Conservation (phyloP, 2,888 invertebrate species). For the Ditylenchus weischeri region DNA sequence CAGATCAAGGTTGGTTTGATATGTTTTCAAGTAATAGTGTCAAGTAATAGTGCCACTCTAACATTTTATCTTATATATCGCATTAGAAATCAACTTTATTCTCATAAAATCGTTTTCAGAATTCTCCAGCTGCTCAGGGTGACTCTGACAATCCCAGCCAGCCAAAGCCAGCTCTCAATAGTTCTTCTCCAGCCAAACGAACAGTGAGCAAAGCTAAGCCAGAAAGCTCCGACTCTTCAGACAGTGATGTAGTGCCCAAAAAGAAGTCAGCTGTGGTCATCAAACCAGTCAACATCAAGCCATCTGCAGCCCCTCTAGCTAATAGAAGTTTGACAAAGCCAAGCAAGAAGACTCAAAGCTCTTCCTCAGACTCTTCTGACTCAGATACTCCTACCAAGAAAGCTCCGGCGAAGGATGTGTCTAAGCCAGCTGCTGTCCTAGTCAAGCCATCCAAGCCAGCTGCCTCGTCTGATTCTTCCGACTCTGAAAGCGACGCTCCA, state of each 20-base stretch:
- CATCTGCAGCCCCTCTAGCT: not conserved
- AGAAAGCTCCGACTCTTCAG: no score
- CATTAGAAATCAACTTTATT: no score
- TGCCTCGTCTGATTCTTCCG: conserved; percentile 1
- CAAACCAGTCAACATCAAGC: not conserved
- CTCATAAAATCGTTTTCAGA: no score
- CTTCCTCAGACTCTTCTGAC: no score
- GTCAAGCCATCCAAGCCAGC: not conserved
- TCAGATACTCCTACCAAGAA: conserved; percentile 1
- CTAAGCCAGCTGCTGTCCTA: not conserved
- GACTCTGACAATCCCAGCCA: no score
- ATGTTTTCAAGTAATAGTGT: no score
- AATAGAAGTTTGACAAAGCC: not conserved
- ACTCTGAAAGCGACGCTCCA: not conserved
- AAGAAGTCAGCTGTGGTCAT: not conserved
- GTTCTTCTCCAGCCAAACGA: not conserved
- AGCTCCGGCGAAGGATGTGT: not conserved
- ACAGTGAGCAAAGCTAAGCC: not conserved
- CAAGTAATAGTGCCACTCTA: no score
- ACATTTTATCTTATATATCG: no score
- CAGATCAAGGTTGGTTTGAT: no score
- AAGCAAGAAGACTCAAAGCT: not conserved
- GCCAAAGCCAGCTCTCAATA: no score
- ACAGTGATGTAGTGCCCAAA: no score
- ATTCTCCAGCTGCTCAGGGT: no score